Evolutionary conservation across 1,140 invertebrate species (phyloP), one percentile per base, ranked within the genome.

Genomic region (Zaprionus vittiger): DNA sequence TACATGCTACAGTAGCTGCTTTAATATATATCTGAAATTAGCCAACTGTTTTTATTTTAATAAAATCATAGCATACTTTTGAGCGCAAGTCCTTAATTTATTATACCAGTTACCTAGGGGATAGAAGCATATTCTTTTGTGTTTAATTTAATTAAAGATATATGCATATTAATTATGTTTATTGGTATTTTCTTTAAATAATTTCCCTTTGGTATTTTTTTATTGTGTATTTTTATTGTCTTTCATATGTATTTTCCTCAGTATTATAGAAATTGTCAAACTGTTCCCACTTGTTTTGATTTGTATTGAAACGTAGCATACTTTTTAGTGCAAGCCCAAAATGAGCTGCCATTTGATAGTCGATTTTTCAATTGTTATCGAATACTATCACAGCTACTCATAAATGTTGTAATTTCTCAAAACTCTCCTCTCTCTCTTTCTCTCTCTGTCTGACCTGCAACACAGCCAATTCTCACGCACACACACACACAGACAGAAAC

Each of bases 381-480:
- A 15, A 41, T 15, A 2, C 0, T 17, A 9, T 17, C 41, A 7
- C 41, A 11, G n/a, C 41, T 3, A 17, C n/a, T 17, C 41, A 47
- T 47, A 11, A 47, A 17, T 47, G n/a, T 47, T 47, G 0, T 17
- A 9, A 47, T 47, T 47, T 17, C 4, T 47, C 41, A 3, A n/a
- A n/a, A 41, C 38, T 14, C 6, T 4, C 38, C 38, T n/a, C 38
- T 44, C 15, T n/a, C 15, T n/a, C 38, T 41, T 15, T 41, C 41
- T n/a, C n/a, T 44, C 38, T 5, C 38, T 41, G 5, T 15, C 41
- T 44, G 41, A 44, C 5, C 41, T 2, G 47, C 31, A 56, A 57
- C 44, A 59, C 28, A 31, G 26, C 6, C 44, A 55, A 31, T 52
- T 14, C n/a, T 15, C 54, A 37, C 49, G 14, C 69, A 49, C 66